Conservation (phyloP, 53 echinoderm and acorn worm genomes). For the Stichopus horrens region DNA sequence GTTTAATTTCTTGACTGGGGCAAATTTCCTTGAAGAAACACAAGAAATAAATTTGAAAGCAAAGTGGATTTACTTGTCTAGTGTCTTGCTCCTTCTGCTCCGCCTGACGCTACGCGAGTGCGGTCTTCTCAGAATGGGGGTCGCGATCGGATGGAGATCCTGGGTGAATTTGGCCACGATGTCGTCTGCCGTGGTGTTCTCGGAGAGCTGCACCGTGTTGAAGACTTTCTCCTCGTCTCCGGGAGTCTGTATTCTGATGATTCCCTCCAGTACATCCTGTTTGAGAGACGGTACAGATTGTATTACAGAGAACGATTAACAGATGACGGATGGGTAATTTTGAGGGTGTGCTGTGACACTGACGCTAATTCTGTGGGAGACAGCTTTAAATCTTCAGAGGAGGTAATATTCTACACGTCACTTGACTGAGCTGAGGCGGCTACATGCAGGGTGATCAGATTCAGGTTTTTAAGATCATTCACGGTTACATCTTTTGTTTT, state of each 20-base stretch:
- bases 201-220: constrained; percentile 86
- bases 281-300: not conserved
- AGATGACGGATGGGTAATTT: too few relatives aligned
- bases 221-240: constrained; percentile 82
- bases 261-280: constrained; percentile 85
- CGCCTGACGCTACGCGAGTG: constrained; percentile 47
- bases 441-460: too few relatives aligned
- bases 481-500: too few relatives aligned
- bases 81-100: constrained; percentile 68
- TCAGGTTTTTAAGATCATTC: too few relatives aligned
- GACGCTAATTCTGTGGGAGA: too few relatives aligned
- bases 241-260: constrained; percentile 88
- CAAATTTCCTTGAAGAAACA: too few relatives aligned
- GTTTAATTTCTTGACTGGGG: too few relatives aligned
- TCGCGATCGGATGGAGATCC: constrained; percentile 54
- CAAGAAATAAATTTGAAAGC: too few relatives aligned
- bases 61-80: constrained; percentile 60
- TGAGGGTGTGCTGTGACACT: too few relatives aligned
- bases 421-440: too few relatives aligned
- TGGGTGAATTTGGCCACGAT: constrained; percentile 93
- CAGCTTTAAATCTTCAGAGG: too few relatives aligned
- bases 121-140: constrained; percentile 66
- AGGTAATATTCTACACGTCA: too few relatives aligned
- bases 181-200: constrained; percentile 86
- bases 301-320: not conserved